Conservation (phyloP, 2,113 vertebrate genomes). For the Cephalopholis sonnerati region DNA sequence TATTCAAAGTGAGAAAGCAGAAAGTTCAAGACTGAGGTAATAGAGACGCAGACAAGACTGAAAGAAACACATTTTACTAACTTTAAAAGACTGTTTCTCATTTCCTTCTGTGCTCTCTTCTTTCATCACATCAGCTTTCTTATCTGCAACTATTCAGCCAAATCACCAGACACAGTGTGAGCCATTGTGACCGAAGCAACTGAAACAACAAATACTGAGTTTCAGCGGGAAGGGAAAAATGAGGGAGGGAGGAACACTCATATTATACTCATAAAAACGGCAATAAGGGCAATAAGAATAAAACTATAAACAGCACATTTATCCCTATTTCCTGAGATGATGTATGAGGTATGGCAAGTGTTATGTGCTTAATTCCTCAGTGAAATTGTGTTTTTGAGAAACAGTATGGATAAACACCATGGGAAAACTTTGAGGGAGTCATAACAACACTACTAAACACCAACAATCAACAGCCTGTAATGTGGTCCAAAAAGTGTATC, state of each 20-base stretch:
- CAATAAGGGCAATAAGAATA: slow-evolving; percentile 1
- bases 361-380: not conserved
- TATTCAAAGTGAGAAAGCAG: not conserved
- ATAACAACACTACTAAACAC: not conserved
- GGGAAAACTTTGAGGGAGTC: not conserved
- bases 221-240: slow-evolving; percentile 8
- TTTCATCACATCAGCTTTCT: slow-evolving; percentile 42
- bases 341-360: not conserved
- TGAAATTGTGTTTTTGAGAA: not conserved
- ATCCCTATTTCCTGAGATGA: slow-evolving; percentile 17
- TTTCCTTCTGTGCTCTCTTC: slow-evolving; percentile 11
- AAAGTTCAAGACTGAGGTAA: not conserved
- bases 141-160: slow-evolving; percentile 51
- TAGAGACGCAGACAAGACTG: not conserved
- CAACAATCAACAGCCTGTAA: not conserved
- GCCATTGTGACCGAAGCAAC: slow-evolving; percentile 54
- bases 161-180: not conserved
- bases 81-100: not conserved
- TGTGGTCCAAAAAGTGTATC: not conserved
- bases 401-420: not conserved
- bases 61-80: not conserved
- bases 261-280: slow-evolving; percentile 13
- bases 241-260: slow-evolving; percentile 9
- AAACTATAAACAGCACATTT: slow-evolving; percentile 12
- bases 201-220: slow-evolving; percentile 52